These are phyloP conservation scores for Acanthurus tractus DNA, from an alignment of 2,797 vertebrate species.

Conservation along the genomic window DNA sequence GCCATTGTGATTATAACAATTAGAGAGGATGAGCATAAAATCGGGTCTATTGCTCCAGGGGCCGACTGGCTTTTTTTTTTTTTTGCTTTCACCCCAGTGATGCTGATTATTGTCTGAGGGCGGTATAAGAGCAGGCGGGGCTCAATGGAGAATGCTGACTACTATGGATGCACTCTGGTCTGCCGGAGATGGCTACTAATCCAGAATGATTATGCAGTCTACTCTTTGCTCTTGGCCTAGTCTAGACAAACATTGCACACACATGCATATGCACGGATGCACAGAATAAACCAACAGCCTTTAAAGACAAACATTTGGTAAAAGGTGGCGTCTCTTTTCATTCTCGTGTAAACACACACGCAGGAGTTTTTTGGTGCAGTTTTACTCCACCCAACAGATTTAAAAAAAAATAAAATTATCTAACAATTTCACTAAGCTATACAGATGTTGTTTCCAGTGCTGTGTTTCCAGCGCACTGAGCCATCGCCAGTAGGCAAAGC, in stretches of 20 bases:
- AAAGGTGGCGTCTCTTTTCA: slow-evolving; percentile 33
- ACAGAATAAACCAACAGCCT: slow-evolving; percentile 14
- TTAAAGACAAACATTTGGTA: slow-evolving; percentile 2
- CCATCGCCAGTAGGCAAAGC: slow-evolving; percentile 71
- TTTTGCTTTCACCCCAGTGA: slow-evolving; percentile 68
- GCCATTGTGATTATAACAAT: slow-evolving; percentile 78
- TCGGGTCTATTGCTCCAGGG: slow-evolving; percentile 58
- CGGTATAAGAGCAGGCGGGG: slow-evolving; percentile 71
- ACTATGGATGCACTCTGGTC: slow-evolving; percentile 68
- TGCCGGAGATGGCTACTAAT: slow-evolving; percentile 74
- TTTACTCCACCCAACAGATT: slow-evolving; percentile 1
- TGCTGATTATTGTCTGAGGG: slow-evolving; percentile 71
- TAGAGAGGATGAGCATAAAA: slow-evolving; percentile 71
- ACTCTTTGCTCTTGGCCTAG: slow-evolving; percentile 57
- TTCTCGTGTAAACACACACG: slow-evolving; percentile 20
- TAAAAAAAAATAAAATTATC: slow-evolving; percentile 49
- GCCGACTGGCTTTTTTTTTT: slow-evolving; percentile 55
- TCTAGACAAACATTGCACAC: slow-evolving; percentile 69
- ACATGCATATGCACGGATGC: background rate
- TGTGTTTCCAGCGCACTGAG: slow-evolving; percentile 56
- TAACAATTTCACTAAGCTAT: slow-evolving; percentile 61
- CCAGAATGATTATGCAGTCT: slow-evolving; percentile 74
- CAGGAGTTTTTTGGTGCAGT: slow-evolving; percentile 22
- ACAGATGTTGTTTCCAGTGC: slow-evolving; percentile 66
- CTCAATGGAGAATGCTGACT: slow-evolving; percentile 82